phyloP scores from a whole-genome alignment of 2,113 vertebrate genomes.

The Phylloscopus trochilus region DNA sequence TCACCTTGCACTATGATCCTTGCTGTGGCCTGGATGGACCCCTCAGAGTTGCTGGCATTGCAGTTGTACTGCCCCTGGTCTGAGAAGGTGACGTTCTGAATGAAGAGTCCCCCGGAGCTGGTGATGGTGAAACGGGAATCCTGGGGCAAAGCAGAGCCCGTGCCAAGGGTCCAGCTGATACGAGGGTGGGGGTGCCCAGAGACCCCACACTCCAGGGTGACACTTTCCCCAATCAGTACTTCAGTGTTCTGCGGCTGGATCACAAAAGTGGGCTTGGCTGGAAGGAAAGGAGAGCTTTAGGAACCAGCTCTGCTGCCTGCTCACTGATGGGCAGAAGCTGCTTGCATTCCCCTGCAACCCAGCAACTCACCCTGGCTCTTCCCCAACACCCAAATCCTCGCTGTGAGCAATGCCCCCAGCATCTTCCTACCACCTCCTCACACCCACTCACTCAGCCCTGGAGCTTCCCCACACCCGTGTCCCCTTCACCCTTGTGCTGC shows the following conservation, averaged over 20 bases:
- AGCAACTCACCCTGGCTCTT: background rate
- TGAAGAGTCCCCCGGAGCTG: slow-evolving; percentile 85
- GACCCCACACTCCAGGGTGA: slow-evolving; percentile 91
- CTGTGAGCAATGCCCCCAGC: background rate
- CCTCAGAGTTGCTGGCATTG: slow-evolving; percentile 86
- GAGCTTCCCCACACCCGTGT: rapidly evolving
- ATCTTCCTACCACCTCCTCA: background rate
- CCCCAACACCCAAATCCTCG: background rate
- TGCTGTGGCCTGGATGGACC: slow-evolving; percentile 85
- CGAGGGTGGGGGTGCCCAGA: slow-evolving; percentile 85
- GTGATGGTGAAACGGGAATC: slow-evolving; percentile 84
- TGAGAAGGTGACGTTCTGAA: slow-evolving; percentile 81
- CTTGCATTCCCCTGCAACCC: background rate
- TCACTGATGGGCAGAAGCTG: background rate
- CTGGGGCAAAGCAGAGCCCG: slow-evolving; percentile 76
- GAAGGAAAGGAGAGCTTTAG: background rate
- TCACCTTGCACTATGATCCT: slow-evolving; percentile 89
- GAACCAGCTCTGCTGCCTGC: background rate
- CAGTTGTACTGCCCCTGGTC: slow-evolving; percentile 89
- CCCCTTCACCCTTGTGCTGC: background rate
- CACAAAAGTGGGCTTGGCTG: slow-evolving; percentile 88
- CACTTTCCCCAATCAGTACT: slow-evolving; percentile 87
- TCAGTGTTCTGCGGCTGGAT: slow-evolving; percentile 92
- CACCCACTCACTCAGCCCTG: background rate
- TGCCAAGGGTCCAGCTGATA: slow-evolving; percentile 85